These are phyloP conservation scores for Caenorhabditis virilis DNA, from an alignment of 2,888 invertebrate species.

Conservation along the genomic window DNA sequence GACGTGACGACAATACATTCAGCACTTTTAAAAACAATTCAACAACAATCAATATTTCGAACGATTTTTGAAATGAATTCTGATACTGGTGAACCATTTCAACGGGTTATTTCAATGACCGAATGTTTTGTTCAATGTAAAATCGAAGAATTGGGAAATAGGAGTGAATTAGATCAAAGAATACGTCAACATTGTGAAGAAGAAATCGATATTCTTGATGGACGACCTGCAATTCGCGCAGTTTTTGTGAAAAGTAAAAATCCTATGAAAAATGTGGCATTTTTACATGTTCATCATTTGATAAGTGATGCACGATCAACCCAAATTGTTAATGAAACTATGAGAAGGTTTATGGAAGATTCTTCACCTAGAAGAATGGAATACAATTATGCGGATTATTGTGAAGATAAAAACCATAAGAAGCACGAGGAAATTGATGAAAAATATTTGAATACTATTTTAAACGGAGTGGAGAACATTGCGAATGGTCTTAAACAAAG, in stretches of 20 bases:
- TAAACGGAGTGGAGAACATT: neutral
- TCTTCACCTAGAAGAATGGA: neutral
- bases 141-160: neutral
- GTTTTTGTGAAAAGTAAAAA: conserved; percentile 8
- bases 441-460: conserved; percentile 12
- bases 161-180: conserved; percentile 1
- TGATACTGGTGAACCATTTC: conserved; percentile 14
- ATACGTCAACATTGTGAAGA: conserved; percentile 18
- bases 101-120: conserved; percentile 39
- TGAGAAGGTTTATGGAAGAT: conserved; percentile 11
- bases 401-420: conserved; percentile 4
- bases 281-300: conserved; percentile 48
- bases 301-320: conserved; percentile 49
- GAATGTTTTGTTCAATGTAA: conserved; percentile 24
- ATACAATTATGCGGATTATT: conserved; percentile 17
- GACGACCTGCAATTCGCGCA: conserved; percentile 6
- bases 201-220: conserved; percentile 11
- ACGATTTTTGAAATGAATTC: conserved; percentile 10
- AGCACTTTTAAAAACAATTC: conserved; percentile 19
- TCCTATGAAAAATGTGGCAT: conserved; percentile 8
- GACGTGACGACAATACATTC: conserved; percentile 10
- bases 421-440: neutral
- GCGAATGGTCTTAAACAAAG: no score
- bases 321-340: conserved; percentile 22
- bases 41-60: conserved; percentile 30